Evolutionary conservation across 2,113 vertebrate species (phyloP).

Genomic region (Colius striatus): DNA sequence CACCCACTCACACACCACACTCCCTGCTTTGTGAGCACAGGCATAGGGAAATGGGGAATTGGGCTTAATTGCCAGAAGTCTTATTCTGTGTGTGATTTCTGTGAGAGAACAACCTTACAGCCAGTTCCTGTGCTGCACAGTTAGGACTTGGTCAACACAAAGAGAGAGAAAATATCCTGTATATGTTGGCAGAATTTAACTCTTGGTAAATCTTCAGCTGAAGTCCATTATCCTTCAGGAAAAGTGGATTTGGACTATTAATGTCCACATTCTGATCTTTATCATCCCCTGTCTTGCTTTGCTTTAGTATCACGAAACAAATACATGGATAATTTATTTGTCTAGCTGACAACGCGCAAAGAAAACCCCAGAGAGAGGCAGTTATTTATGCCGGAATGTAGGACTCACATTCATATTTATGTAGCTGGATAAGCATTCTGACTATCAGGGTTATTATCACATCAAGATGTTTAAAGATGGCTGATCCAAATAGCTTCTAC

Average conservation of each 20-base stretch:
- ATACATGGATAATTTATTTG: background rate
- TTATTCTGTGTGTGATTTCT: background rate
- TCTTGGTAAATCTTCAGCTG: background rate
- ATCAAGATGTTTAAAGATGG: background rate
- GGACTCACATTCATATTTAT: background rate
- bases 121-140: background rate
- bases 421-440: background rate
- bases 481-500: background rate
- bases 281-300: background rate
- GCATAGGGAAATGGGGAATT: background rate
- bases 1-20: background rate
- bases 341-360: background rate
- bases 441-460: constrained; percentile 19
- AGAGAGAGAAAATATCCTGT: background rate
- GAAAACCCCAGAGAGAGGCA: background rate
- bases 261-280: background rate
- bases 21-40: background rate
- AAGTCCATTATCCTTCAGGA: background rate
- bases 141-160: background rate
- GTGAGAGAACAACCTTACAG: background rate
- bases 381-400: background rate
- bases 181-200: background rate
- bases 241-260: background rate
- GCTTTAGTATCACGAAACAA: background rate
- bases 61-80: background rate